Base-by-base conservation (phyloP, 92 coral and sea anemone species). In the Siderastrea radians region DNA sequence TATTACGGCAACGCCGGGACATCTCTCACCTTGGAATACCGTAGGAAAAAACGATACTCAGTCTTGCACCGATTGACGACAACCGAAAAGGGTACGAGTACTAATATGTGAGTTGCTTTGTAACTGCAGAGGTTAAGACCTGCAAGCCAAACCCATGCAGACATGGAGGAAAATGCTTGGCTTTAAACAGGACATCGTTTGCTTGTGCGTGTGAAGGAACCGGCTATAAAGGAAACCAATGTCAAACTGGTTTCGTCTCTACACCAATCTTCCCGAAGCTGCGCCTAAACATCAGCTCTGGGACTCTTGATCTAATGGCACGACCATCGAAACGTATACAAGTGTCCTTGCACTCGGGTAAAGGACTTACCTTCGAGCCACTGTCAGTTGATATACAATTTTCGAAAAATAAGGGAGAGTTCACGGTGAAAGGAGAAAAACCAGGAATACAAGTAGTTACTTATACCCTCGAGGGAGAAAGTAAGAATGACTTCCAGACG, bases 141-240 rank as follows among this genome's bases (percentile, higher is more conserved):
- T 94, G 97, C 60, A 58, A 79, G 13, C 95, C 95, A 13, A 94
- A 72, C 79, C 97, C 97, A 5, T 94, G 97, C 61, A 55, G 54
- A 57, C 85, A 86, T 43, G 94, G 83, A 10, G 95, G 95, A 26
- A 63, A 51, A 74, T 94, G 97, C 50, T 47, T 38, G 6, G 64
- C 75, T 13, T 10, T 73, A 5, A 84, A 87, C 64, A 54, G 69
- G 19, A 72, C 71, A 48, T 58, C 58, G 0, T 94, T 75, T 67
- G 19, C 76, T 19, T 94, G 97, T 50, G 46, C 80, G 68, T 94
- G 97, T 80, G 49, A 84, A 43, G 64, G 72, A 4, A 94, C 97
- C 2, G 97, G 95, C 19, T 94, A 91, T 61, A 78, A 53, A 51
- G 97, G 97, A 12, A 75, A 47, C n/a, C 74, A 44, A 47, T 94